Conservation (phyloP, 2,797 vertebrate species). For the Cyprinodon diabolis region DNA sequence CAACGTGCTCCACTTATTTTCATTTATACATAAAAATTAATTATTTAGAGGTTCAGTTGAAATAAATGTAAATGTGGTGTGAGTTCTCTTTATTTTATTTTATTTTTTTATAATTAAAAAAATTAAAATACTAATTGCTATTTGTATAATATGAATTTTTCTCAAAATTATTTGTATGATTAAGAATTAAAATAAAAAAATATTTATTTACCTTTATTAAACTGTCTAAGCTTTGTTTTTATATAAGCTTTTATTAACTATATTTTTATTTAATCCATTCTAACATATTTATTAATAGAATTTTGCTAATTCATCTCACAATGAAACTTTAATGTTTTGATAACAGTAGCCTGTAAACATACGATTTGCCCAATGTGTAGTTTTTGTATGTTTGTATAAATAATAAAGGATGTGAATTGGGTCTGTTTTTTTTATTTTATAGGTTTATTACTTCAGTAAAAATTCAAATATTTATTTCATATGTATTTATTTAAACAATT, state of each 20-base stretch:
- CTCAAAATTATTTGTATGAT: background rate
- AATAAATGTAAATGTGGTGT: background rate
- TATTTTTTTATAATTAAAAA: background rate
- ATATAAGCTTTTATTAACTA: background rate
- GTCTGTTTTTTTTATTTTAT: no score
- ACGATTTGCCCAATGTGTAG: no score
- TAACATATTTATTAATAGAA: no score
- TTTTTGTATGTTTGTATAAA: background rate
- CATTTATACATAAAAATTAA: background rate
- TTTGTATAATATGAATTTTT: background rate
- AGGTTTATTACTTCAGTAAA: background rate
- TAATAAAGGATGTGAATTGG: background rate
- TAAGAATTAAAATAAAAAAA: background rate
- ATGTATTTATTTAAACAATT: background rate
- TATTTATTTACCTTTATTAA: background rate
- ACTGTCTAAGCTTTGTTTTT: background rate
- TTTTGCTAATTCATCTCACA: background rate
- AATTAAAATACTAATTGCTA: no score
- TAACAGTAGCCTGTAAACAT: no score
- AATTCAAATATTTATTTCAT: background rate
- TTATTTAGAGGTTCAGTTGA: background rate
- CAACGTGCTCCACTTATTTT: background rate
- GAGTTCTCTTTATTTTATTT: background rate
- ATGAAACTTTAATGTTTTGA: background rate
- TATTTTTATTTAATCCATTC: background rate